Evolutionary conservation across 2,888 invertebrate species (phyloP), one percentile per base, ranked within the genome.

Genomic region (Rhagophthalmus giganteus): DNA sequence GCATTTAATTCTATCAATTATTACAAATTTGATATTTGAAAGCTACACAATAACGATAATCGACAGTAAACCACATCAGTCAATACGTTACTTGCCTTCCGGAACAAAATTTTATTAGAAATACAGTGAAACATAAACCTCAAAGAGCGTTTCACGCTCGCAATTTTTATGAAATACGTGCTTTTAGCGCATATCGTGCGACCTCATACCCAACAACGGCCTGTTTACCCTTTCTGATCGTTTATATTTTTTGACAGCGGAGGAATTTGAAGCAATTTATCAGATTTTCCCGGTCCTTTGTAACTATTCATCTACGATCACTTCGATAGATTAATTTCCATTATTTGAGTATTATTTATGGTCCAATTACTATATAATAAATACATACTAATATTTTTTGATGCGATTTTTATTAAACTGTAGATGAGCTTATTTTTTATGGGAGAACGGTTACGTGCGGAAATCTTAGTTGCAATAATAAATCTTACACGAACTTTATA

Each of bases 241-340:
- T 57, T 57, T 60, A 61, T 60, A 59, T 59, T 56, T 62, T 62
- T 59, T 61, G 59, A 60, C 59, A 52, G 56, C 57, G 50, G 55
- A 63, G 57, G 59, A 63, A 62, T 63, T 61, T 53, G 45, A 46
- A 42, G 55, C 47, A 58, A 62, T 63, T 62, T 59, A 62, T 63
- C 60, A 62, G 60, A 44, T 55, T 53, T 49, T 40, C 58, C 24
- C n/a, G n/a, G 35, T 54, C 57, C 52, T 61, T 61, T 61, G 60
- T 60, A 58, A 50, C 56, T 51, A 53, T 58, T 45, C 57, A 50
- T 33, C 45, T 54, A 56, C 54, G 57, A 60, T 57, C 57, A 57
- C 59, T 59, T 57, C 55, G 57, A 59, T 55, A 42, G 59, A 60
- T 60, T 61, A 61, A 61, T 59, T 60, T 60, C 55, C 61, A 61